Conservation (phyloP, 2,797 vertebrate species). For the Hyperoplus lanceolatus region DNA sequence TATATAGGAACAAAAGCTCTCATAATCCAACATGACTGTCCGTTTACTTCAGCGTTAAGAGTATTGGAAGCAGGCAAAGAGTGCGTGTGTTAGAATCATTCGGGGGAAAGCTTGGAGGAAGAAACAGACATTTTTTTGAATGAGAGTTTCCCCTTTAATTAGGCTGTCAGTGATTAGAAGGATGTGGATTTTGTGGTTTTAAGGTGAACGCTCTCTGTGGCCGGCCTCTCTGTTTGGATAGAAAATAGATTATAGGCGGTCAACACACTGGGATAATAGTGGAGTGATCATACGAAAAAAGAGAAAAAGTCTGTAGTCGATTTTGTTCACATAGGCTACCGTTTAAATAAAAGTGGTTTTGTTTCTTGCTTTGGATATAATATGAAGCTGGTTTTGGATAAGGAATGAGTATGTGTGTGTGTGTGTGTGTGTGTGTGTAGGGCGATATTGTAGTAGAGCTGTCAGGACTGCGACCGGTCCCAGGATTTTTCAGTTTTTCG, state of each 20-base stretch:
- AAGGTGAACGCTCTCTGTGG: conserved; percentile 3
- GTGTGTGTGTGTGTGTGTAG: neutral
- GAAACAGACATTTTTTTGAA: conserved; percentile 3
- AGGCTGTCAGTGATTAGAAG: conserved; percentile 12
- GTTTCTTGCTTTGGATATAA: neutral
- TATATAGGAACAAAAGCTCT: neutral
- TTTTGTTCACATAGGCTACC: too few species aligned
- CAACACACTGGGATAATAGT: neutral
- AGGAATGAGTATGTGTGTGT: neutral
- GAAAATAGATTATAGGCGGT: neutral
- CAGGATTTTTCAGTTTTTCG: conserved; percentile 24
- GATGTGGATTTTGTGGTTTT: neutral
- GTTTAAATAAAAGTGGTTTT: neutral
- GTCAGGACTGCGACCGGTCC: conserved; percentile 2
- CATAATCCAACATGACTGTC: neutral
- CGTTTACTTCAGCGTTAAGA: neutral
- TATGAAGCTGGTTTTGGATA: neutral
- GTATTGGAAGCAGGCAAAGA: neutral
- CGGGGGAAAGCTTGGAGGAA: neutral
- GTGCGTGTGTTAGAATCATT: neutral
- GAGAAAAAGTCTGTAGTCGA: neutral
- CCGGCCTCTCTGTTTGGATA: neutral
- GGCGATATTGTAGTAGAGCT: neutral
- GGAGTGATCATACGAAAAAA: neutral
- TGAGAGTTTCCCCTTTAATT: conserved; percentile 14